Conservation (phyloP, 1,140 invertebrate genomes). For the Pomacea maculata region DNA sequence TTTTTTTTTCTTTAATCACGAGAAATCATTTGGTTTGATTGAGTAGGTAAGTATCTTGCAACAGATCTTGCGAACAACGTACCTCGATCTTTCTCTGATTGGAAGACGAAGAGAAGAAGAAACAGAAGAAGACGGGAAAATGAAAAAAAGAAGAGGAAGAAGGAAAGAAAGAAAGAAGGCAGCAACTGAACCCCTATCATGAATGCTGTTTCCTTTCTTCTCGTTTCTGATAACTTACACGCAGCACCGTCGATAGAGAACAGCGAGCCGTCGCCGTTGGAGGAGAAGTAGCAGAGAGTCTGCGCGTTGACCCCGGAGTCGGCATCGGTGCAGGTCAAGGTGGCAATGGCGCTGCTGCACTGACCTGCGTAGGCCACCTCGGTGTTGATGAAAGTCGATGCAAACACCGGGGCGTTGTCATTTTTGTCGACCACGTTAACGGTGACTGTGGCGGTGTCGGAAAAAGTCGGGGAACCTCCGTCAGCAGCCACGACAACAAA, state of each 20-base stretch:
- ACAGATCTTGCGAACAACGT: too few relatives aligned
- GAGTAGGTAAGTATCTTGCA: too few relatives aligned
- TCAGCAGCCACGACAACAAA: conserved; percentile 87
- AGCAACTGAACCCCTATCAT: too few relatives aligned
- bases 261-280: conserved; percentile 20
- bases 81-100: too few relatives aligned
- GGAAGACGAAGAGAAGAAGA: neutral
- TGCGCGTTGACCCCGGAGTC: conserved; percentile 78
- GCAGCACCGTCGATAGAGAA: conserved; percentile 17
- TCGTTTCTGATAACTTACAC: neutral
- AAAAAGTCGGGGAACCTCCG: conserved; percentile 86
- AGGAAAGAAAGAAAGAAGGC: neutral
- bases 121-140: neutral
- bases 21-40: too few relatives aligned
- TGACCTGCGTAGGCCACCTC: conserved; percentile 35
- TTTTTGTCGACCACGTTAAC: conserved; percentile 86
- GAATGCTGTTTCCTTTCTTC: too few relatives aligned
- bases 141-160: neutral
- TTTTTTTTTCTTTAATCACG: too few relatives aligned
- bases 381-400: conserved; percentile 58
- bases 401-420: conserved; percentile 46
- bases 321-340: conserved; percentile 34
- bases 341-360: conserved; percentile 31
- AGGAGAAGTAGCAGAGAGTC: conserved; percentile 75
- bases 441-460: conserved; percentile 83